These are phyloP conservation scores for Chelonus formosanus DNA, from an alignment of 2,888 invertebrate species.

Conservation along the genomic window DNA sequence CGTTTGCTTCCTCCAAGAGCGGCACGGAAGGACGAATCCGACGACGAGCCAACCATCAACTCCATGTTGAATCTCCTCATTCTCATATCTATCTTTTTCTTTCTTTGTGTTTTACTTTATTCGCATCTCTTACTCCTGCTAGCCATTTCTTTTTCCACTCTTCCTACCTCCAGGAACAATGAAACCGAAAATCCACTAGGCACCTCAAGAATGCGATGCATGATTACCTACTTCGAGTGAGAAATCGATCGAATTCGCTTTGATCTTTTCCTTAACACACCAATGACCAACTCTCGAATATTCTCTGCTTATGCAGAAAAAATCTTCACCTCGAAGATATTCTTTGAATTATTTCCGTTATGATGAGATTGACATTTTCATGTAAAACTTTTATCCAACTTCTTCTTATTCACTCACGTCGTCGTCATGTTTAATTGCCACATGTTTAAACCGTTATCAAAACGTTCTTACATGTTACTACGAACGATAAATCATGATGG, in stretches of 20 bases:
- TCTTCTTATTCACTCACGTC: not conserved
- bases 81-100: conserved; percentile 21
- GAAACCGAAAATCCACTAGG: conserved; percentile 49
- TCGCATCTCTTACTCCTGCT: conserved; percentile 21
- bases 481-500: not conserved
- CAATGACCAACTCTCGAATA: not conserved
- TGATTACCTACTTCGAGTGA: conserved; percentile 47
- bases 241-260: conserved; percentile 45
- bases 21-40: conserved; percentile 27
- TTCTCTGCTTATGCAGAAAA: not conserved
- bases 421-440: conserved; percentile 8
- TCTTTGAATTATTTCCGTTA: conserved; percentile 3
- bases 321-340: not conserved
- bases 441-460: not conserved
- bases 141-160: conserved; percentile 10
- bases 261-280: conserved; percentile 10
- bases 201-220: conserved; percentile 53
- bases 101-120: conserved; percentile 21
- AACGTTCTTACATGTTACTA: not conserved
- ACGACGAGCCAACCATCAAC: not conserved
- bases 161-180: conserved; percentile 47
- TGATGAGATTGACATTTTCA: conserved; percentile 9
- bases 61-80: conserved; percentile 1
- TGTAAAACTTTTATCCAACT: not conserved
- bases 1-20: conserved; percentile 53